Conservation (phyloP, 2,797 vertebrate genomes). For the Muscicapa comitata region DNA sequence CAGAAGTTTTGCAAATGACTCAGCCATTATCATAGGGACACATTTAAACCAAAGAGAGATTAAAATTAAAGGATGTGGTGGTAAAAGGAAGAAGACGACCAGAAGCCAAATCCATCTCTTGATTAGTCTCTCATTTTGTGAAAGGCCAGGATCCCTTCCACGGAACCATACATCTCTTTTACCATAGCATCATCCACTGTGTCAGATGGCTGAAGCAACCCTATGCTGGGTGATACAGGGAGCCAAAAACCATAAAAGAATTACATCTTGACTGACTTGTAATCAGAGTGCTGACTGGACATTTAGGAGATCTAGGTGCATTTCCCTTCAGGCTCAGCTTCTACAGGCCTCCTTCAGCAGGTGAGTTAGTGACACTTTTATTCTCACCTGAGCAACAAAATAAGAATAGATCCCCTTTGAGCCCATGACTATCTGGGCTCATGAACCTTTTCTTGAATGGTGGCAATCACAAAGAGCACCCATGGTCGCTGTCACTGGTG, state of each 20-base stretch:
- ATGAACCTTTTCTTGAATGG: neutral
- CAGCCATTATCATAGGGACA: neutral
- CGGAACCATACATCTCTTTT: neutral
- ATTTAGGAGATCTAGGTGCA: neutral
- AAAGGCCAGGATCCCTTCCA: neutral
- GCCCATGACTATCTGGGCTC: neutral
- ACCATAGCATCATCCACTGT: neutral
- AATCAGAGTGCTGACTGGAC: neutral
- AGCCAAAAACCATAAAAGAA: neutral
- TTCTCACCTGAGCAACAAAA: neutral
- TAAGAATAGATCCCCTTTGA: neutral
- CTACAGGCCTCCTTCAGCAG: neutral
- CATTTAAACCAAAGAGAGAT: neutral
- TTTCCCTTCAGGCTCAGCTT: neutral
- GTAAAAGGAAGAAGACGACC: neutral
- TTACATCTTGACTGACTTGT: neutral
- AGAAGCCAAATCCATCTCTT: neutral
- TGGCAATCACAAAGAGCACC: neutral
- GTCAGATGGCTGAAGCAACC: neutral
- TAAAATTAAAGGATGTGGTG: neutral
- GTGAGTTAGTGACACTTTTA: neutral
- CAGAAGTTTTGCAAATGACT: neutral
- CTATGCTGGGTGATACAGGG: neutral
- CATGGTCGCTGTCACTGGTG: neutral
- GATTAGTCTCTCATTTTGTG: neutral